These are phyloP conservation scores for Drymodes brunneopygia DNA, from an alignment of 2,113 vertebrate genomes.

Conservation along the genomic window DNA sequence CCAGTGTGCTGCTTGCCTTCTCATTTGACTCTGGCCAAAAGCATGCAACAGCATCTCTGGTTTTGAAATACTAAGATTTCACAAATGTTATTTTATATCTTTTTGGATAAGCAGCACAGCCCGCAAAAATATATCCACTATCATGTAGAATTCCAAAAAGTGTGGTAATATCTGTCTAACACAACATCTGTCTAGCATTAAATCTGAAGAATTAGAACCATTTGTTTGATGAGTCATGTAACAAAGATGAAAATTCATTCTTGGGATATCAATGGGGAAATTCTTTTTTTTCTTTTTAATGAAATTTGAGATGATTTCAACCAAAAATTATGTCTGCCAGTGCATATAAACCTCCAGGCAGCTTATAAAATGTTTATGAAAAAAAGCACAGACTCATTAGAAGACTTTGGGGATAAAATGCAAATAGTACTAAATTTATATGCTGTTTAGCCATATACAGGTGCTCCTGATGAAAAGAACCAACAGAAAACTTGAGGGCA, in stretches of 20 bases:
- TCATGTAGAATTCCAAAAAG: not conserved
- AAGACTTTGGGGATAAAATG: conserved; percentile 9
- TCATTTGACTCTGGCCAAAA: not conserved
- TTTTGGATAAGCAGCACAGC: not conserved
- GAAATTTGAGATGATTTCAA: conserved; percentile 35
- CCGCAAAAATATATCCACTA: conserved; percentile 24
- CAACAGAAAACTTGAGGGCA: conserved; percentile 30
- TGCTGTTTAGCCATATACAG: conserved; percentile 9
- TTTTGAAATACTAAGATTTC: not conserved
- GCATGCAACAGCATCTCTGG: not conserved
- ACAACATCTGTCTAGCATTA: conserved; percentile 42
- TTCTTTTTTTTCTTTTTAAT: not conserved
- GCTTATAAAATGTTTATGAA: conserved; percentile 36
- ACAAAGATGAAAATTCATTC: conserved; percentile 32
- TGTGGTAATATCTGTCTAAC: conserved; percentile 4
- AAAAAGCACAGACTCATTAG: conserved; percentile 34
- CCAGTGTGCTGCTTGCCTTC: not conserved
- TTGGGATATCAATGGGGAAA: not conserved
- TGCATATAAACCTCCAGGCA: not conserved
- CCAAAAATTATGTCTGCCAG: not conserved
- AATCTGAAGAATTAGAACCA: conserved; percentile 8
- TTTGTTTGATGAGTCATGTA: conserved; percentile 26
- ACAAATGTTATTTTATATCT: conserved; percentile 28
- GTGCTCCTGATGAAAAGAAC: not conserved
- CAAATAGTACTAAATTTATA: conserved; percentile 22